These are phyloP conservation scores for Trichacis sp. DNA, from an alignment of 2,888 invertebrate species.

Conservation along the genomic window DNA sequence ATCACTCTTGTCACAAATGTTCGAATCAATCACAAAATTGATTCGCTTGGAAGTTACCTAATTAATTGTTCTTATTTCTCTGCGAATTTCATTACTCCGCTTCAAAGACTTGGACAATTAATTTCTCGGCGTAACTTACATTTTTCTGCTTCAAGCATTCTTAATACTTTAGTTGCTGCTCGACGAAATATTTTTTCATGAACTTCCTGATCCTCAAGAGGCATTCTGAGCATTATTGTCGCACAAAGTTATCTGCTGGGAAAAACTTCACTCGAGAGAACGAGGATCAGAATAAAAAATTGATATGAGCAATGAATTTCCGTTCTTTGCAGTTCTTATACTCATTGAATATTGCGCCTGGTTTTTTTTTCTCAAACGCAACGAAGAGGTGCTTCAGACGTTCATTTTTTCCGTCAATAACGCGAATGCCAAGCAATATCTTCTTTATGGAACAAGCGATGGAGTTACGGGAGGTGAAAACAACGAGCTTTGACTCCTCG, in stretches of 20 bases:
- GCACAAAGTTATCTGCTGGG: not conserved
- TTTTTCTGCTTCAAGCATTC: not conserved
- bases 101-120: too few species aligned
- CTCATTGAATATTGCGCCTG: not conserved
- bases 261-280: not conserved
- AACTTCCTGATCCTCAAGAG: not conserved
- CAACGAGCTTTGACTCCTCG: not conserved
- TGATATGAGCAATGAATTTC: not conserved
- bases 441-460: not conserved
- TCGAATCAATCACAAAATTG: too few species aligned
- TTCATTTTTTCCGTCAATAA: constrained; percentile 12
- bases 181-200: not conserved
- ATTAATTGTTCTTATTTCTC: too few species aligned
- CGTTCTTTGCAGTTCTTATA: too few species aligned
- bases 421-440: constrained; percentile 13
- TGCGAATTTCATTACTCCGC: too few species aligned
- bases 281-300: not conserved
- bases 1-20: too few species aligned
- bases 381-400: constrained; percentile 16
- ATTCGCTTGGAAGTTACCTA: too few species aligned
- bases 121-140: not conserved
- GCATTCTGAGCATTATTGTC: not conserved
- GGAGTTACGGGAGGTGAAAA: not conserved
- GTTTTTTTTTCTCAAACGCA: constrained; percentile 13
- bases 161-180: not conserved